Conservation (phyloP, 2,888 invertebrate species). For the Acheta domesticus region DNA sequence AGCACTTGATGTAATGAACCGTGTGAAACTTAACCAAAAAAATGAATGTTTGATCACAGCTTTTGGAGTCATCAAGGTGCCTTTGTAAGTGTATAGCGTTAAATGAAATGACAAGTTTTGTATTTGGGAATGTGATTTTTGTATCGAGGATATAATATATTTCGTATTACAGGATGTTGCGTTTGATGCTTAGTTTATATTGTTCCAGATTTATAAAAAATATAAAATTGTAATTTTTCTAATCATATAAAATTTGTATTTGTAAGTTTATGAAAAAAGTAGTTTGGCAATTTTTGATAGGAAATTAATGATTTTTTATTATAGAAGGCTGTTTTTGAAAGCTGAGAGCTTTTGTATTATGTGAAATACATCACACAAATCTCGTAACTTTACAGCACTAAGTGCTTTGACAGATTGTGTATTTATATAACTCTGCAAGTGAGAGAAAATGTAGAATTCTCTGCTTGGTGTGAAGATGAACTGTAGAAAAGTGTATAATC, state of each 20-base stretch:
- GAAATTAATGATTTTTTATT: conserved; percentile 18
- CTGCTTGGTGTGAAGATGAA: neutral
- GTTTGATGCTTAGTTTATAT: conserved; percentile 9
- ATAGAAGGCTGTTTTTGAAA: neutral
- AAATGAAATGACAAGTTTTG: neutral
- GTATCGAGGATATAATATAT: neutral
- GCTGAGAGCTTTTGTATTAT: neutral
- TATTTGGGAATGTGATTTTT: neutral
- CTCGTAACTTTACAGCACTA: neutral
- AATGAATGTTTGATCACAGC: no score
- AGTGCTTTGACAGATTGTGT: no score
- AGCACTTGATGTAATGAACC: no score
- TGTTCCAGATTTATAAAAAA: conserved; percentile 20
- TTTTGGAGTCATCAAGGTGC: neutral
- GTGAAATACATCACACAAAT: neutral
- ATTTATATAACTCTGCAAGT: neutral
- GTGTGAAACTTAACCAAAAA: no score
- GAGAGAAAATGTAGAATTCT: neutral
- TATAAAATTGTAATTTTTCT: conserved; percentile 18
- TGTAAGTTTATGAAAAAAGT: neutral
- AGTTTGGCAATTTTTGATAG: conserved; percentile 8
- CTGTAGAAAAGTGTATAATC: neutral
- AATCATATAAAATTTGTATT: conserved; percentile 22
- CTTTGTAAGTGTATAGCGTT: neutral
- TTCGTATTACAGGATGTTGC: neutral